Evolutionary conservation across 2,888 invertebrate species (phyloP), one percentile per base, ranked within the genome.

Genomic region (Podotricha telesiphe): DNA sequence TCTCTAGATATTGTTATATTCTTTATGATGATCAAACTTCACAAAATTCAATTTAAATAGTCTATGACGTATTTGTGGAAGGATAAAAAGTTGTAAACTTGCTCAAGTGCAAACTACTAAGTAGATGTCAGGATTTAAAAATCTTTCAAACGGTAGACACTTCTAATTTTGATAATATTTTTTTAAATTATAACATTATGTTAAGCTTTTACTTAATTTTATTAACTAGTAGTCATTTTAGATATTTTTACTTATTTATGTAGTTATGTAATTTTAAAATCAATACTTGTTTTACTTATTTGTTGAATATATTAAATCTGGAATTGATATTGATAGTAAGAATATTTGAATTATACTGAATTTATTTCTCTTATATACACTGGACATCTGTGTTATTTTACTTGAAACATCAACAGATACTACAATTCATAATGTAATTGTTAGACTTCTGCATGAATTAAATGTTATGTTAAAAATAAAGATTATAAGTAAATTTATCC

Each of bases 191-290:
- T 34, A 11, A 17, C 8, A 28, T 3, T 53, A 28, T 10, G 10
- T 34, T 37, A 8, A 53, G 3, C 0, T 34, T 55, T 55, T 34
- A n/a, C 11, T 11, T 17, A 17, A 34, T 34, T 55, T 15, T 10
- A 55, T 45, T 11, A 11, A 7, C 22, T 2, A n/a, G 5, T 45
- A n/a, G 8, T 59, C 42, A 42, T 22, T 28, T 53, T 42, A 13
- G 28, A 4, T n/a, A n/a, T 42, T 20, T 58, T 19, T 42, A 40
- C 8, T 40, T 68, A 70, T 62, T 70, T 63, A 68, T 67, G 48
- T 69, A 65, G 56, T 72, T 72, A 72, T 69, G 68, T 73, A 73
- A 73, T 73, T 69, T 68, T 63, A 17, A 3, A 45, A 59, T 6
- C 42, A 59, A 11, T 45, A n/a, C 20, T 45, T n/a, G 22, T 15